phyloP scores from a whole-genome alignment of 2,888 invertebrate genomes.

The Amphipoea lucens region DNA sequence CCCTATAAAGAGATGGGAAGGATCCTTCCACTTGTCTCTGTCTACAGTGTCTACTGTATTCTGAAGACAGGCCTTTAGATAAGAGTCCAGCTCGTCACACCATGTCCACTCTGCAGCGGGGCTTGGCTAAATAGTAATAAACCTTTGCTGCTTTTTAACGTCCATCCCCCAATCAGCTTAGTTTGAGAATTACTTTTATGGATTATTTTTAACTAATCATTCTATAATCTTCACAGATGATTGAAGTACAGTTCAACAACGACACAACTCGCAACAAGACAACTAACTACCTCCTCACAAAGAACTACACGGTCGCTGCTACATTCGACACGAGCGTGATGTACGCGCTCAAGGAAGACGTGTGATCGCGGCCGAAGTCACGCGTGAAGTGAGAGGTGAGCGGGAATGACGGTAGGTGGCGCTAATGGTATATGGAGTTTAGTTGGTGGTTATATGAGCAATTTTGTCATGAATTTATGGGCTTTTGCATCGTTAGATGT shows the following conservation, averaged over 20 bases:
- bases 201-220: not conserved
- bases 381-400: constrained; percentile 10
- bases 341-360: constrained; percentile 72
- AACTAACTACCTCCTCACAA: constrained; percentile 74
- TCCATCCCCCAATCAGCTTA: not conserved
- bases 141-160: not conserved
- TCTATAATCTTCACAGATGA: constrained; percentile 71
- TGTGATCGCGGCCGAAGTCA: constrained; percentile 10
- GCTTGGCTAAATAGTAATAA: not conserved
- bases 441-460: not conserved
- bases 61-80: not conserved
- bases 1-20: not conserved
- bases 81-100: not conserved
- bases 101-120: not conserved
- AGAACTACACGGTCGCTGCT: constrained; percentile 84
- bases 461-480: not conserved
- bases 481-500: not conserved
- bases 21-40: too few relatives aligned
- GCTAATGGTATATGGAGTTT: constrained; percentile 13
- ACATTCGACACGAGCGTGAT: constrained; percentile 77
- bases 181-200: not conserved
- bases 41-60: not conserved
- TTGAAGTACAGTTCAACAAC: constrained; percentile 81
- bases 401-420: constrained; percentile 43
- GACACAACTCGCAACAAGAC: constrained; percentile 76